Evolutionary conservation across 2,113 vertebrate genomes (phyloP).

Genomic region (Podiceps cristatus): DNA sequence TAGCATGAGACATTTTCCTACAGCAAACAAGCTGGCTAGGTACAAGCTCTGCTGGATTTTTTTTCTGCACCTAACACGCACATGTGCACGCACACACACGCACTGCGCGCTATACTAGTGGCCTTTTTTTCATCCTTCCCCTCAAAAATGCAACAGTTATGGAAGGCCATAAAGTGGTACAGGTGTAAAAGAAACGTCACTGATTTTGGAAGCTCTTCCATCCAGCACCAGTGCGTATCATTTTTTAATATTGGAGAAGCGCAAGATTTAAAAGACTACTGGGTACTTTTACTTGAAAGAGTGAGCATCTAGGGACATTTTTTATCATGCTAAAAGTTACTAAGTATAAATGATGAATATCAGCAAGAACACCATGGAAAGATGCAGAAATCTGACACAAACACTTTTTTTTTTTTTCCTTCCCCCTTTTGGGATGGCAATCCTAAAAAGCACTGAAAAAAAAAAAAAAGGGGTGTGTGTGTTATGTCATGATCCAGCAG

Average conservation of each 20-base stretch:
- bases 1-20: background rate
- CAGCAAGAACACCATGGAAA: background rate
- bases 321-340: background rate
- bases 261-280: background rate
- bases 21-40: background rate
- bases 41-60: background rate
- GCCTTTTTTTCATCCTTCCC: background rate
- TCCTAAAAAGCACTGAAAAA: background rate
- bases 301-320: background rate
- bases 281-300: background rate
- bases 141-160: background rate
- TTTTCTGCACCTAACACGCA: background rate
- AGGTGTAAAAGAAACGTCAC: background rate
- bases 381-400: background rate
- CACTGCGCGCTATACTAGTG: background rate
- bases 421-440: background rate
- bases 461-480: background rate
- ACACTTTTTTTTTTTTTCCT: too few species aligned
- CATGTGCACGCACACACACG: accelerated
- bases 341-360: background rate
- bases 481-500: background rate
- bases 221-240: background rate
- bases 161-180: background rate
- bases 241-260: too few species aligned
- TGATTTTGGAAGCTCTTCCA: background rate